These are phyloP conservation scores for Holocentrus rufus DNA, from an alignment of 2,797 vertebrate genomes.

Conservation along the genomic window DNA sequence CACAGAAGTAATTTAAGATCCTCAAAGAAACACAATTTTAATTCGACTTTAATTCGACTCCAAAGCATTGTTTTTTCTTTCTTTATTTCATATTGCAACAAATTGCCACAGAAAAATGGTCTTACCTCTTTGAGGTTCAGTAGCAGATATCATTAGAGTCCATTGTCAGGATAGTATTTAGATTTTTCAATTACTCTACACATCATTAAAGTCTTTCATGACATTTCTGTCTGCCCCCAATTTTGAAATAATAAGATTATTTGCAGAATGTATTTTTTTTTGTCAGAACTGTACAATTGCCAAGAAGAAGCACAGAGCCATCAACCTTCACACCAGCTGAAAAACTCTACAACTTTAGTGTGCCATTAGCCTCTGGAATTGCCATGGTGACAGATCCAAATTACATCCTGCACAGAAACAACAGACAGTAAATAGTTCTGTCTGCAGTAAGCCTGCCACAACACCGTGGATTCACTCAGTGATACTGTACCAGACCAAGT, in stretches of 20 bases:
- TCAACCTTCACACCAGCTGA: conserved; percentile 44
- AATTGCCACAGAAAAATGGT: conserved; percentile 16
- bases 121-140: conserved; percentile 31
- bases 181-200: conserved; percentile 46
- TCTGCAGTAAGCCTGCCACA: conserved; percentile 14
- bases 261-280: conserved; percentile 35
- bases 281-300: conserved; percentile 32
- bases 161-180: conserved; percentile 14
- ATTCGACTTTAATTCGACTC: conserved; percentile 16
- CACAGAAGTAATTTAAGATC: conserved; percentile 28
- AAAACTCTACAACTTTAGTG: conserved; percentile 38
- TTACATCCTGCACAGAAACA: conserved; percentile 61
- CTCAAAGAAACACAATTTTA: conserved; percentile 23
- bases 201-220: conserved; percentile 10
- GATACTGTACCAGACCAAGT: background rate
- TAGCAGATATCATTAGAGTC: conserved; percentile 20
- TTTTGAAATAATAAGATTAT: conserved; percentile 24
- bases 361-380: conserved; percentile 60
- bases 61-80: conserved; percentile 1
- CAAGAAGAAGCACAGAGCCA: conserved; percentile 31
- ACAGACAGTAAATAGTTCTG: conserved; percentile 57
- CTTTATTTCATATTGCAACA: background rate
- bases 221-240: background rate
- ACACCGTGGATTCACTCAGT: background rate
- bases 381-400: conserved; percentile 68